Evolutionary conservation across 1,140 invertebrate genomes (phyloP).

Genomic region (Streblospio benedicti): DNA sequence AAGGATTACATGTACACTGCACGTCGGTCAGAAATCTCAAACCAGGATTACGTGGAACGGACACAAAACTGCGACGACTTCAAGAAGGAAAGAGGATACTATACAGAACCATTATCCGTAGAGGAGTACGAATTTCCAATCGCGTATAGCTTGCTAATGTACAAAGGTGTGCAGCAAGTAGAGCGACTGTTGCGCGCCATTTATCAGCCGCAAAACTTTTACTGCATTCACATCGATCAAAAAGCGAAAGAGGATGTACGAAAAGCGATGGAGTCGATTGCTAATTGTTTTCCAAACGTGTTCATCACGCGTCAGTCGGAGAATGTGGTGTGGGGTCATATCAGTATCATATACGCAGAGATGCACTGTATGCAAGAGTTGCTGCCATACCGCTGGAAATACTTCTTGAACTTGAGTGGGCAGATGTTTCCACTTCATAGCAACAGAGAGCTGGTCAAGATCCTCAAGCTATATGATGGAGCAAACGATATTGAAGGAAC

Average conservation of each 20-base stretch:
- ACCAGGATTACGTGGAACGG: neutral
- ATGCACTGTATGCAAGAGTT: slow-evolving; percentile 32
- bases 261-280: slow-evolving; percentile 1
- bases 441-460: slow-evolving; percentile 16
- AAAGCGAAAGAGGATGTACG: slow-evolving; percentile 10
- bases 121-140: slow-evolving; percentile 16
- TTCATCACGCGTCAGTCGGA: slow-evolving; percentile 28
- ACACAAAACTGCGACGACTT: slow-evolving; percentile 11
- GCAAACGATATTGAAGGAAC: slow-evolving; percentile 18
- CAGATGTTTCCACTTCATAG: slow-evolving; percentile 17
- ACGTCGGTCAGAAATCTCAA: neutral
- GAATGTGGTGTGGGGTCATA: slow-evolving; percentile 23
- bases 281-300: slow-evolving; percentile 33
- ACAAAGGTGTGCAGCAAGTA: slow-evolving; percentile 11
- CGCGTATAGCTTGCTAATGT: slow-evolving; percentile 15
- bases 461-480: slow-evolving; percentile 17
- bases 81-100: slow-evolving; percentile 4
- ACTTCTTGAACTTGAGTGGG: slow-evolving; percentile 20
- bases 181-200: slow-evolving; percentile 33
- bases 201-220: slow-evolving; percentile 38
- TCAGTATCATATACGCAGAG: slow-evolving; percentile 27
- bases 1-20: neutral
- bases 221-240: slow-evolving; percentile 38
- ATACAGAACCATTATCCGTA: slow-evolving; percentile 2
- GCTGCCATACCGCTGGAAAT: slow-evolving; percentile 17